Conservation (phyloP, 2,113 vertebrate genomes). For the Aspidoscelis tigris region DNA sequence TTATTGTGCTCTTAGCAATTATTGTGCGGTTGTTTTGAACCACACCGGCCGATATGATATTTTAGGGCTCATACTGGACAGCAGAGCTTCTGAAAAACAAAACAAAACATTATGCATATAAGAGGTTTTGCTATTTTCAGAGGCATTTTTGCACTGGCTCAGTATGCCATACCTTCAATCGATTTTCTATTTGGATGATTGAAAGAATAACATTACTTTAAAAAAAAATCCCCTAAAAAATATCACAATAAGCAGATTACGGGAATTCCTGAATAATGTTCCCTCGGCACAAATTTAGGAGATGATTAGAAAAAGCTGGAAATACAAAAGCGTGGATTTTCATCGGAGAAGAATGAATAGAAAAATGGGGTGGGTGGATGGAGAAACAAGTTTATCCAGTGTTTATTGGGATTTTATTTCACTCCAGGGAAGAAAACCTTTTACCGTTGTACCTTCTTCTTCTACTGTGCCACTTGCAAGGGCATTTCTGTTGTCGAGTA, state of each 20-base stretch:
- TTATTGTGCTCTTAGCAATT: not conserved
- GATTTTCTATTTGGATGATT: conserved; percentile 18
- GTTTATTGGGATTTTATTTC: conserved; percentile 43
- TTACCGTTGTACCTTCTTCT: not conserved
- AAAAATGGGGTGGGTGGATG: not conserved
- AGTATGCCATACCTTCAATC: conserved; percentile 1
- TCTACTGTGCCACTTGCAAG: conserved; percentile 16
- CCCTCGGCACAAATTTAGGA: not conserved
- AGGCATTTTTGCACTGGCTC: conserved; percentile 1
- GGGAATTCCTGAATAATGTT: not conserved
- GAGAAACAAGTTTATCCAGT: conserved; percentile 34
- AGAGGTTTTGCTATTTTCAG: not conserved
- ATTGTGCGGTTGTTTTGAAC: not conserved
- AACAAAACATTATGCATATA: not conserved
- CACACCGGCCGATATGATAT: not conserved
- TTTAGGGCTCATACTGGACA: not conserved
- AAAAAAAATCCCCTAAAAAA: not conserved
- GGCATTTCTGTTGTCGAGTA: conserved; percentile 19
- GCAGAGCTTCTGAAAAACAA: too few relatives aligned
- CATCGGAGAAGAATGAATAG: not conserved
- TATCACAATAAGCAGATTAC: not conserved
- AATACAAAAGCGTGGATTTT: not conserved
- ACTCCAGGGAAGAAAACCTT: conserved; percentile 29
- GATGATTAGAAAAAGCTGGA: conserved; percentile 26
- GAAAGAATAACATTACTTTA: not conserved